Evolutionary conservation across 2,888 invertebrate genomes (phyloP).

Genomic region (Galeopsomyia nigrocyanea): DNA sequence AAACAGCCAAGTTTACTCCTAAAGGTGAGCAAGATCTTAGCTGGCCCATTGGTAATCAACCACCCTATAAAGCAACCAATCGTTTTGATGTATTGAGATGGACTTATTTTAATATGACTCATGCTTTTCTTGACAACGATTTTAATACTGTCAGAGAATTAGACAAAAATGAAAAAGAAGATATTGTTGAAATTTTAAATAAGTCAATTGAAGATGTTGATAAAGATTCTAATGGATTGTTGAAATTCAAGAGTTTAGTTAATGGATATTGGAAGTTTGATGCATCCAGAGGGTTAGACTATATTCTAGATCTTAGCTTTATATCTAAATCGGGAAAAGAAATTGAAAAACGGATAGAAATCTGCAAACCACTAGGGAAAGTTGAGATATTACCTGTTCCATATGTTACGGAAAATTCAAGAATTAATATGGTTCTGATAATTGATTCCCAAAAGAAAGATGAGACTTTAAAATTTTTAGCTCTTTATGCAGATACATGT

Average conservation of each 20-base stretch:
- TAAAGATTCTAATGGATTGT: slow-evolving; percentile 69
- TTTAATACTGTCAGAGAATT: slow-evolving; percentile 79
- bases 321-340: slow-evolving; percentile 69
- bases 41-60: slow-evolving; percentile 84
- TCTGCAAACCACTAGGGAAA: slow-evolving; percentile 86
- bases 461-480: slow-evolving; percentile 78
- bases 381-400: slow-evolving; percentile 93
- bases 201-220: slow-evolving; percentile 71
- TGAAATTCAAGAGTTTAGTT: slow-evolving; percentile 73
- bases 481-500: slow-evolving; percentile 79
- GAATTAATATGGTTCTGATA: slow-evolving; percentile 83
- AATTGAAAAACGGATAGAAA: slow-evolving; percentile 78
- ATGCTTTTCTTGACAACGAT: slow-evolving; percentile 86
- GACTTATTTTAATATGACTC: slow-evolving; percentile 88
- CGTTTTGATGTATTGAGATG: slow-evolving; percentile 89
- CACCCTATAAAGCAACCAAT: slow-evolving; percentile 77
- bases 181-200: slow-evolving; percentile 75
- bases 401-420: slow-evolving; percentile 94
- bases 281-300: slow-evolving; percentile 88
- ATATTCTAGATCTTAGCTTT: slow-evolving; percentile 81
- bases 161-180: slow-evolving; percentile 76
- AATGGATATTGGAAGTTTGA: slow-evolving; percentile 86
- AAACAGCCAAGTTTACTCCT: slow-evolving; percentile 68
- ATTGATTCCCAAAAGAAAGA: slow-evolving; percentile 73
- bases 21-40: slow-evolving; percentile 62